Evolutionary conservation across 2,113 vertebrate species (phyloP).

Genomic region (Panthera tigris): DNA sequence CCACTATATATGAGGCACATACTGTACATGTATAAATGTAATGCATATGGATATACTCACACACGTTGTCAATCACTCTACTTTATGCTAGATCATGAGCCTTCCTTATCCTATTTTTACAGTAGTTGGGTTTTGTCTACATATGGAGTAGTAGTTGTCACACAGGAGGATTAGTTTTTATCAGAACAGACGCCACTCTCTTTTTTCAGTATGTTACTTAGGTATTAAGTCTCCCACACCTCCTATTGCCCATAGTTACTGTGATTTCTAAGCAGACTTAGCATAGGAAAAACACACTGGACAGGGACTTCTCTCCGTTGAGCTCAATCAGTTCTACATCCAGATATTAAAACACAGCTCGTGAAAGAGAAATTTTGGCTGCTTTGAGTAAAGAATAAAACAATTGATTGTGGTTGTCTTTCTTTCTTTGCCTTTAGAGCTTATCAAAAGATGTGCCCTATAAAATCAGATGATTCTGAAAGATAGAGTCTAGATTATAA

Average conservation of each 20-base stretch:
- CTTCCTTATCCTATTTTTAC: not conserved
- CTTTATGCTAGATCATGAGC: not conserved
- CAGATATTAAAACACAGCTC: not conserved
- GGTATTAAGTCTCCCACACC: not conserved
- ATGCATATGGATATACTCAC: not conserved
- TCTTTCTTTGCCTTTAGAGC: not conserved
- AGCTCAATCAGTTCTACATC: not conserved
- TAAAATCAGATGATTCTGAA: constrained; percentile 31
- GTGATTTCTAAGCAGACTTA: not conserved
- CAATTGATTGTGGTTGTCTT: not conserved
- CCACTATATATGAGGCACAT: not conserved
- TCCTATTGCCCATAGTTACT: not conserved
- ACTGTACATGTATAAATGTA: not conserved
- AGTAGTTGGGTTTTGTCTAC: not conserved
- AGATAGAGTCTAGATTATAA: not conserved
- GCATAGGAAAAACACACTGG: not conserved
- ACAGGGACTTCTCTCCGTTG: not conserved
- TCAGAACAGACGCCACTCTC: not conserved
- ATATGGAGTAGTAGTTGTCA: not conserved
- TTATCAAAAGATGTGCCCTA: not conserved
- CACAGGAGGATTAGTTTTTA: not conserved
- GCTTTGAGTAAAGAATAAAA: not conserved
- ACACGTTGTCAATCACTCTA: not conserved
- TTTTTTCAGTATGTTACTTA: not conserved
- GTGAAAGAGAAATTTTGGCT: not conserved